Evolutionary conservation across 2,797 vertebrate species (phyloP), one percentile per base, ranked within the genome.

Genomic region (Thripadectes ignobilis): DNA sequence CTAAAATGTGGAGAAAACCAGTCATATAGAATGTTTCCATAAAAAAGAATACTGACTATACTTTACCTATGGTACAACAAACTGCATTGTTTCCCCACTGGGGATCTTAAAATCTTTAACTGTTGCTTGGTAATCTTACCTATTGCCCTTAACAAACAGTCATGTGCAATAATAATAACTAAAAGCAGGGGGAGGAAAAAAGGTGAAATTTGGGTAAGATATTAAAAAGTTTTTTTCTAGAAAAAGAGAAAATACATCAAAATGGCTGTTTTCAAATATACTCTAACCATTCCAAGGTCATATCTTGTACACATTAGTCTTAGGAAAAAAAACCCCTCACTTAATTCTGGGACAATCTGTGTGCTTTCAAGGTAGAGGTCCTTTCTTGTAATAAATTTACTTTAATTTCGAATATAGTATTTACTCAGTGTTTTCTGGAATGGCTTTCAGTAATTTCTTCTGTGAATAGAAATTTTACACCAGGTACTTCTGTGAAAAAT

Each of bases 21-120:
- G 43, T 38, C 32, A 81, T 45, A 68, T 2, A 43, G 43, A 77
- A 74, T 61, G 17, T 62, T 74, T 41, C 65, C 84, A 43, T 67
- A 77, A 71, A 91, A 90, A 88, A 84, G 39, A 96, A 86, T 51
- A 81, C 29, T 84, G 76, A 61, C 80, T 34, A n/a, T 88, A 34
- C 24, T 75, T 36, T 86, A 43, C 38, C 68, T 75, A 85, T 10
- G 84, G 11, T 41, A 65, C 77, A 88, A 81, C 29, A 95, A 89
- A 63, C 30, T 65, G 11, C 8, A 82, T 73, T 91, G 55, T 63
- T 84, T 96, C 66, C 52, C 18, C 39, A 34, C 38, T 77, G 74
- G 88, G 34, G n/a, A 59, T 77, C 49, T 59, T 91, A 92, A 93
- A 91, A 84, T 61, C 63, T 81, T 85, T 36, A 85, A 21, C 34